A percentile compares a stretch with the other conserved stretches of the same genome.
phyloP scores from a whole-genome alignment of 1,140 invertebrate species.

The Philaenus spumarius region DNA sequence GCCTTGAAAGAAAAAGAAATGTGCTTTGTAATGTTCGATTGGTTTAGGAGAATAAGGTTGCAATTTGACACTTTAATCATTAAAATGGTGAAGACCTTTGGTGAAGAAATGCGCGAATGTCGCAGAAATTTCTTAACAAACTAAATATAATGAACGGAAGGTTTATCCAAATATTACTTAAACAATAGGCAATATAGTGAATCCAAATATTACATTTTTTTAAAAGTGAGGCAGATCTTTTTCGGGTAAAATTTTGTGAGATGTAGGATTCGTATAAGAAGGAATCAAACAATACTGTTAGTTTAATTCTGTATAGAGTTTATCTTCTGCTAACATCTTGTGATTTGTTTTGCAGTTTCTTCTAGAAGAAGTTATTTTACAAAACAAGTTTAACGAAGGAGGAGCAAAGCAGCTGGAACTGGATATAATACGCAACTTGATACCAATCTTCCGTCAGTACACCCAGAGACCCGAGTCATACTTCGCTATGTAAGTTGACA shows the following conservation, averaged over 20 bases:
- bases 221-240: too few relatives aligned
- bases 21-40: too few relatives aligned
- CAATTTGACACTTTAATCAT: too few relatives aligned
- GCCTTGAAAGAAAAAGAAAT: too few relatives aligned
- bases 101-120: too few relatives aligned
- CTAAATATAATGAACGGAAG: too few relatives aligned
- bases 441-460: conserved; percentile 80
- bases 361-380: conserved; percentile 67
- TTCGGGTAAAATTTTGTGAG: background rate
- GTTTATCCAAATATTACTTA: too few relatives aligned
- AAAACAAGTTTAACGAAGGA: conserved; percentile 71
- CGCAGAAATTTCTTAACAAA: too few relatives aligned
- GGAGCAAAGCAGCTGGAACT: conserved; percentile 80
- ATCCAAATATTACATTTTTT: too few relatives aligned
- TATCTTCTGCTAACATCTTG: conserved; percentile 1
- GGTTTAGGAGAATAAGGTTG: too few relatives aligned
- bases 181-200: too few relatives aligned
- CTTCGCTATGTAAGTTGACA: conserved; percentile 64
- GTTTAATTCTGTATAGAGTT: conserved; percentile 3
- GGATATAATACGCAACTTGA: conserved; percentile 78
- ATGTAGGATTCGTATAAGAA: background rate
- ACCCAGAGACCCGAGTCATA: conserved; percentile 67
- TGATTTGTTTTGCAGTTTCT: conserved; percentile 53
- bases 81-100: too few relatives aligned
- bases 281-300: background rate